phyloP scores from a whole-genome alignment of 2,888 invertebrate genomes.

The Caenorhabditis sulstoni region DNA sequence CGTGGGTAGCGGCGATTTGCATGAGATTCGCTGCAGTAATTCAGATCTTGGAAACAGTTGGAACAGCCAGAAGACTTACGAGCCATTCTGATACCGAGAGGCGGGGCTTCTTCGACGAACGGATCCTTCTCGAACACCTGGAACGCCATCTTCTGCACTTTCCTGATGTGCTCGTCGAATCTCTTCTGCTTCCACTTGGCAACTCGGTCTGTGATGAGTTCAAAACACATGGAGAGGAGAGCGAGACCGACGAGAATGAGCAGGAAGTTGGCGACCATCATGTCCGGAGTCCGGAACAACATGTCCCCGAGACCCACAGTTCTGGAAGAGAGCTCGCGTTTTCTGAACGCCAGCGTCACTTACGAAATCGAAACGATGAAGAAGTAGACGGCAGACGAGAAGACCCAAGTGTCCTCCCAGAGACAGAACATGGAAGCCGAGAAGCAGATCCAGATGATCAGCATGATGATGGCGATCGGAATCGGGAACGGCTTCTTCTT shows the following conservation, averaged over 20 bases:
- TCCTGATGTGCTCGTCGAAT: conserved; percentile 78
- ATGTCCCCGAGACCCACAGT: conserved; percentile 80
- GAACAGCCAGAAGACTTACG: conserved; percentile 40
- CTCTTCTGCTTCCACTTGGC: conserved; percentile 65
- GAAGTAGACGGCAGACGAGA: conserved; percentile 77
- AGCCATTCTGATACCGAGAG: conserved; percentile 75
- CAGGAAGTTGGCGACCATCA: conserved; percentile 79
- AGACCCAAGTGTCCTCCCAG: conserved; percentile 70
- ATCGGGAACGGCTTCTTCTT: conserved; percentile 73
- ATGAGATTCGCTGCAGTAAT: conserved; percentile 38
- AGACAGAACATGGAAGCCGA: conserved; percentile 69
- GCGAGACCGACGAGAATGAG: conserved; percentile 79
- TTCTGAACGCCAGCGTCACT: not conserved
- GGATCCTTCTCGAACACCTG: conserved; percentile 72
- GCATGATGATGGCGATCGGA: conserved; percentile 75
- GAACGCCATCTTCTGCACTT: conserved; percentile 79
- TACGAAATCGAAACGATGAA: conserved; percentile 80
- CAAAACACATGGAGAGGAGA: conserved; percentile 79
- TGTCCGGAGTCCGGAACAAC: conserved; percentile 77
- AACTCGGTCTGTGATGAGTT: conserved; percentile 68
- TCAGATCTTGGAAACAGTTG: not conserved
- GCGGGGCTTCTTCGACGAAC: conserved; percentile 73
- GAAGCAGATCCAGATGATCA: conserved; percentile 77
- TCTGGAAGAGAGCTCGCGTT: conserved; percentile 51
- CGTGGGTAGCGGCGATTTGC: conserved; percentile 45